Evolutionary conservation across 2,888 invertebrate genomes (phyloP).

Genomic region (Criorhina ranunculi): DNA sequence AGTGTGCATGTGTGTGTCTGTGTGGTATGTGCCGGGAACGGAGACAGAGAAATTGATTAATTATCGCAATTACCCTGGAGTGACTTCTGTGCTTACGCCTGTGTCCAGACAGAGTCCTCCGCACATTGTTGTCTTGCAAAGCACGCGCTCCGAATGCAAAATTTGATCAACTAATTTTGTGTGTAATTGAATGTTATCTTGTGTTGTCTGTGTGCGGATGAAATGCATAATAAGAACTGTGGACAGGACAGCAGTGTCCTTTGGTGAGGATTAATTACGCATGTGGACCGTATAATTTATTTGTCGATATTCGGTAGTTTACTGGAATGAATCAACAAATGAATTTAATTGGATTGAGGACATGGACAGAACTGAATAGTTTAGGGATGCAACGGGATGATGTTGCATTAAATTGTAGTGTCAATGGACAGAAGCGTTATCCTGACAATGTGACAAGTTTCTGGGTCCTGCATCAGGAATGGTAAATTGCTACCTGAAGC

Average conservation of each 20-base stretch:
- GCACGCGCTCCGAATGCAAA: constrained; percentile 40
- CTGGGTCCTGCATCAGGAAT: constrained; percentile 11
- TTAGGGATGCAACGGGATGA: constrained; percentile 18
- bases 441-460: constrained; percentile 26
- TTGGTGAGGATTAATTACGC: constrained; percentile 42
- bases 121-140: constrained; percentile 32
- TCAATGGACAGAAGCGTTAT: constrained; percentile 30
- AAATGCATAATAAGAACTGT: constrained; percentile 8
- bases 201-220: constrained; percentile 3
- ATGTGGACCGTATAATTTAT: constrained; percentile 38
- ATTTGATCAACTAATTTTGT: constrained; percentile 55
- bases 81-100: constrained; percentile 68
- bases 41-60: constrained; percentile 66
- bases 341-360: not conserved
- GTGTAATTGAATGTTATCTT: constrained; percentile 59
- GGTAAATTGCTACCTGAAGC: constrained; percentile 4
- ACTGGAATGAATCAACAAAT: constrained; percentile 20
- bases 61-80: constrained; percentile 68
- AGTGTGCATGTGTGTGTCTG: not conserved
- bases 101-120: not conserved
- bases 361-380: constrained; percentile 10
- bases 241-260: constrained; percentile 13
- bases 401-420: constrained; percentile 42
- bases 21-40: not conserved
- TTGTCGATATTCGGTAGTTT: constrained; percentile 33